Conservation (phyloP, 2,113 vertebrate species). For the Gadus chalcogrammus region DNA sequence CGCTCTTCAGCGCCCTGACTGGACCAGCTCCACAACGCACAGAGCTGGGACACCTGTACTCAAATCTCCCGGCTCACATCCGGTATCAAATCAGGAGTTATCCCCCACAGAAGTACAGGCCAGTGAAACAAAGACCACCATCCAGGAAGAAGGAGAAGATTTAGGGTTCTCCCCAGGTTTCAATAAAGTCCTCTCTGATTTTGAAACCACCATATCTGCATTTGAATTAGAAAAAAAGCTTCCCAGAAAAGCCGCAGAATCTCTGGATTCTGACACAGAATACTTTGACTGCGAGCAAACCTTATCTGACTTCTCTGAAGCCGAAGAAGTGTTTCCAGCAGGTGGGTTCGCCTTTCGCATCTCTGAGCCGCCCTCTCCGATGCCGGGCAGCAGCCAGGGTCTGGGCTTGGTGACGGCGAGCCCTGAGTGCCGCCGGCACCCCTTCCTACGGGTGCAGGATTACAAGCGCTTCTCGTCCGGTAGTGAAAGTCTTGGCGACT, state of each 20-base stretch:
- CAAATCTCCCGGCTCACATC: background rate
- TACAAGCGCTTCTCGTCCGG: slow-evolving; percentile 46
- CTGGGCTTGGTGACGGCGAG: slow-evolving; percentile 16
- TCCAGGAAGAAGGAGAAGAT: slow-evolving; percentile 1
- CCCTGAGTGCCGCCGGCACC: slow-evolving; percentile 10
- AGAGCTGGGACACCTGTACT: slow-evolving; percentile 60
- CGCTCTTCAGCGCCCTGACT: slow-evolving; percentile 42
- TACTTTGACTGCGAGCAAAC: slow-evolving; percentile 70
- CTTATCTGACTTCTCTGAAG: slow-evolving; percentile 61
- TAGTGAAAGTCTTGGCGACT: slow-evolving; percentile 63
- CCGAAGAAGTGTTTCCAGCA: slow-evolving; percentile 41
- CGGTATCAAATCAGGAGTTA: slow-evolving; percentile 12
- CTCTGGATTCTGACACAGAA: slow-evolving; percentile 64
- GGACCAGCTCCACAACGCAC: slow-evolving; percentile 48
- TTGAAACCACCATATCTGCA: slow-evolving; percentile 37
- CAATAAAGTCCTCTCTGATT: slow-evolving; percentile 42
- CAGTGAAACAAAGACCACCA: slow-evolving; percentile 2
- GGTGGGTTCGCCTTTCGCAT: slow-evolving; percentile 36
- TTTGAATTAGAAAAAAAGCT: slow-evolving; percentile 12
- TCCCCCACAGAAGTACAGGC: slow-evolving; percentile 1
- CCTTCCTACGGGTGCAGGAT: slow-evolving; percentile 34
- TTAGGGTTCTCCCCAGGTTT: slow-evolving; percentile 47
- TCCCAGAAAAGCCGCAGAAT: slow-evolving; percentile 8
- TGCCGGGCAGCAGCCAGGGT: slow-evolving; percentile 44
- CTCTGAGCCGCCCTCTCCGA: slow-evolving; percentile 55